Conservation (phyloP, 1,140 invertebrate genomes). For the Tyrophagus putrescentiae region DNA sequence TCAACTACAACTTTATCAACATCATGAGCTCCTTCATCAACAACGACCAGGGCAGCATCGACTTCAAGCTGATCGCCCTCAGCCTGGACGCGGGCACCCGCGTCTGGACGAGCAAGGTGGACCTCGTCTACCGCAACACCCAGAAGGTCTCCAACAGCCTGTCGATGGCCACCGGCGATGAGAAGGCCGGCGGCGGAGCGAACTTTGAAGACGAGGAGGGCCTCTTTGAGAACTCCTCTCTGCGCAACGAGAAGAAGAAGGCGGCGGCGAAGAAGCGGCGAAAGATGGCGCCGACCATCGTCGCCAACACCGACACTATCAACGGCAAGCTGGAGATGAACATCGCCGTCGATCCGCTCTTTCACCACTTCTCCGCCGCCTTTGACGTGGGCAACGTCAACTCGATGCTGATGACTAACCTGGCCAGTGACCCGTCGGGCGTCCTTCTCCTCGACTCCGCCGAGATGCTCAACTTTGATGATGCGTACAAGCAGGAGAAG, state of each 20-base stretch:
- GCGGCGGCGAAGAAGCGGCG: background rate
- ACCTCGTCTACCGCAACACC: constrained; percentile 56
- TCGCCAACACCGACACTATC: constrained; percentile 6
- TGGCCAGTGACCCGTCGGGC: background rate
- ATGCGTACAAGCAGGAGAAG: background rate
- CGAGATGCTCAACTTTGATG: constrained; percentile 10
- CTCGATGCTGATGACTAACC: constrained; percentile 18
- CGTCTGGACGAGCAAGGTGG: constrained; percentile 63
- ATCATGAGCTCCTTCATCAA: background rate
- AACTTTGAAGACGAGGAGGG: constrained; percentile 16
- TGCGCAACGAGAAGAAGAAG: background rate
- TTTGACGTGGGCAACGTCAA: constrained; percentile 23
- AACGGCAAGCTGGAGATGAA: constrained; percentile 18
- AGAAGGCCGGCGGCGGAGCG: background rate
- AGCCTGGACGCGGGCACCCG: constrained; percentile 64
- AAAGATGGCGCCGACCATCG: constrained; percentile 17
- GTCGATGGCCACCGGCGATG: constrained; percentile 32
- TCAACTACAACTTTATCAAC: background rate
- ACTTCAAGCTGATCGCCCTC: constrained; percentile 50
- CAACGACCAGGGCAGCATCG: background rate
- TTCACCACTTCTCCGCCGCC: constrained; percentile 13
- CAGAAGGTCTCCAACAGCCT: constrained; percentile 55
- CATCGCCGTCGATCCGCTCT: constrained; percentile 20
- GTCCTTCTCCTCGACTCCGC: constrained; percentile 16
- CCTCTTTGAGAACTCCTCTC: constrained; percentile 20